A percentile compares a stretch with the other conserved stretches of the same genome.
phyloP scores from a whole-genome alignment of 2,797 vertebrate genomes.

The Dipus sagitta region DNA sequence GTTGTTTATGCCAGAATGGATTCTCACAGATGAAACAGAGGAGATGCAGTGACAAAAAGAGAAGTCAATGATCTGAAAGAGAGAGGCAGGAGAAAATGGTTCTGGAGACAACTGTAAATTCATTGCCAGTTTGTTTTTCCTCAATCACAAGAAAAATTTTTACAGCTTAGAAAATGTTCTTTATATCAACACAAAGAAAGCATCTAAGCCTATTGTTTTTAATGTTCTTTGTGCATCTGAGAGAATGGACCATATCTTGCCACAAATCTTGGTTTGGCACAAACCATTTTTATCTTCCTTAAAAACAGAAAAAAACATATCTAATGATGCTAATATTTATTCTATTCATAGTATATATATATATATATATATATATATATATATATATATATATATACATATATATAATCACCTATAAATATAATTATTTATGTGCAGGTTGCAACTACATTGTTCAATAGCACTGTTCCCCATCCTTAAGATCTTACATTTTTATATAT shows the following conservation, averaged over 20 bases:
- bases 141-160: neutral
- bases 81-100: neutral
- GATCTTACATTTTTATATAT: neutral
- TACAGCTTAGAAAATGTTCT: neutral
- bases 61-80: neutral
- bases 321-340: neutral
- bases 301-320: neutral
- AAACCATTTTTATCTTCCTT: neutral
- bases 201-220: neutral
- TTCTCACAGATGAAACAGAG: too few relatives aligned
- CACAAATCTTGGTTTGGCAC: neutral
- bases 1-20: neutral
- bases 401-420: too few relatives aligned
- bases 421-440: neutral
- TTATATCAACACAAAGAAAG: neutral
- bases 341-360: neutral
- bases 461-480: too few relatives aligned
- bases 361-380: neutral
- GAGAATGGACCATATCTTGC: neutral
- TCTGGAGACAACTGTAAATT: neutral
- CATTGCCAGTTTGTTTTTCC: neutral
- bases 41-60: neutral
- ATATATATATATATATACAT: neutral
- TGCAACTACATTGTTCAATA: too few relatives aligned
- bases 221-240: neutral